Evolutionary conservation across 2,888 invertebrate species (phyloP), one percentile per base, ranked within the genome.

Genomic region (Sialis fuliginosa): DNA sequence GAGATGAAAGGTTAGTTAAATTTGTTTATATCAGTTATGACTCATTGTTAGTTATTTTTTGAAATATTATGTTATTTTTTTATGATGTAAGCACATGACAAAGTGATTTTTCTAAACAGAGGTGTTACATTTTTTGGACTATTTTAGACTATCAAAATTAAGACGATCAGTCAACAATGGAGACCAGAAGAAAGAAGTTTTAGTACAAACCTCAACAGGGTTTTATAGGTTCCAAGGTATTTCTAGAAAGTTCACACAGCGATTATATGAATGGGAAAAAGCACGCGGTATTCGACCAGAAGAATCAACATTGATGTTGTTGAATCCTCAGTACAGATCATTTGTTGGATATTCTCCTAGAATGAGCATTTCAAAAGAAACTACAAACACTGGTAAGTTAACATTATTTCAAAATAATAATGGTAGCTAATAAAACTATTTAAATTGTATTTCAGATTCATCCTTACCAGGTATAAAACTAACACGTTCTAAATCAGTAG

Each of bases 231-330:
- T 90, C 58, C 81, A 87, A 70, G 86, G 77, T 5, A 88, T 91
- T 54, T 89, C 89, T 0, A 75, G 87, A 41, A 89, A 89, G 54
- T 92, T 92, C 62, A 89, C 90, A 0, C 79, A 83, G 31, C 89
- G 88, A 58, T 70, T 92, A 0, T 89, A 89, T 62, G 90, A 91
- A 61, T 92, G 91, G 91, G 86, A 88, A 60, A 86, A 87, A 57
- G 82, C 86, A n/a, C 70, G 80, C 49, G 88, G 88, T 2, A 88
- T 89, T 48, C 81, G 81, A 0, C 88, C 88, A 0, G 88, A 89
- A 62, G 80, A 79, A 0, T 89, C 88, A 1, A 88, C 88, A 0
- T 85, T 89, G 53, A 84, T 87, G 0, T 64, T 89, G 0, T 68
- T 89, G 3, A 78, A 74, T 58, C 75, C 79, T 0, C 71, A 70